Conservation (phyloP, 1,140 invertebrate genomes). For the Cotesia vestalis region DNA sequence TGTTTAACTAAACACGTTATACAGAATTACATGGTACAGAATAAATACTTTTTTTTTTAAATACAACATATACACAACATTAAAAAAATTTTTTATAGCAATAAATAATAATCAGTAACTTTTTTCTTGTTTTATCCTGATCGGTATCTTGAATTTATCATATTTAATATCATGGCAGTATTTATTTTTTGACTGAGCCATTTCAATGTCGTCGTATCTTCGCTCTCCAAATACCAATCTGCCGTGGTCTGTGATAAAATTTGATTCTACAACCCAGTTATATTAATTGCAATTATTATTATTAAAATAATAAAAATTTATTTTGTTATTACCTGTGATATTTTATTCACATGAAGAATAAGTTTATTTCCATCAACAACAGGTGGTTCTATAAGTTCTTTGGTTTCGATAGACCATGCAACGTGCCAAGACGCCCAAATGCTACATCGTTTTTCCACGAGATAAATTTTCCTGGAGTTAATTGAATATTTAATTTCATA, state of each 20-base stretch:
- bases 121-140: constrained; percentile 39
- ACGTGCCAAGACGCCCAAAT: constrained; percentile 79
- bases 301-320: constrained; percentile 21
- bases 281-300: not conserved
- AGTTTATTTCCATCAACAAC: constrained; percentile 72
- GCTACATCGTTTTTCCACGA: constrained; percentile 73
- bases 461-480: constrained; percentile 75
- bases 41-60: not conserved
- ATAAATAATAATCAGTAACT: constrained; percentile 41
- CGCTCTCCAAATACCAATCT: constrained; percentile 74
- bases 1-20: no score
- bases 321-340: constrained; percentile 51
- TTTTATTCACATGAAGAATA: constrained; percentile 79
- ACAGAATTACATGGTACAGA: not conserved
- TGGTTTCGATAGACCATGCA: constrained; percentile 79
- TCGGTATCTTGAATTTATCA: constrained; percentile 56
- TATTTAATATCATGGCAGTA: constrained; percentile 75
- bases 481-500: constrained; percentile 22
- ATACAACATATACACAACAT: not conserved
- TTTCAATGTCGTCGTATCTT: constrained; percentile 70
- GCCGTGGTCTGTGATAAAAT: constrained; percentile 67
- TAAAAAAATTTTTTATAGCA: constrained; percentile 31
- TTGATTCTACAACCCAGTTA: constrained; percentile 64
- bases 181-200: constrained; percentile 80
- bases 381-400: constrained; percentile 78